Conservation (phyloP, 2,797 vertebrate genomes). For the Epinephelus coioides region DNA sequence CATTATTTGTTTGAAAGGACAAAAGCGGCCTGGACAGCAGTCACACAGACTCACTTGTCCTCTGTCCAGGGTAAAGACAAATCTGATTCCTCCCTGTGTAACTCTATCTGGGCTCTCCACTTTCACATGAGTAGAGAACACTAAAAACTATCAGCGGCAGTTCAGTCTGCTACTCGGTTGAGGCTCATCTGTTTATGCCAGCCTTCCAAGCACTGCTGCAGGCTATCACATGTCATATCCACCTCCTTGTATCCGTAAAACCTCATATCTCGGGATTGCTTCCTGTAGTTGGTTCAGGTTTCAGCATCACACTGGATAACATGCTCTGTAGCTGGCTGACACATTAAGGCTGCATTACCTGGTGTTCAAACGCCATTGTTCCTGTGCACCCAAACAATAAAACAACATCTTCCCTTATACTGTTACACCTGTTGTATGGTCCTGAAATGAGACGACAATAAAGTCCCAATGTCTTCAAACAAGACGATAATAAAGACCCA, state of each 20-base stretch:
- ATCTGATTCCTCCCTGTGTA: slow-evolving; percentile 6
- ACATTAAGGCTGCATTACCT: not conserved
- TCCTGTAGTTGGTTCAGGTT: slow-evolving; percentile 43
- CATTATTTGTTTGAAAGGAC: not conserved
- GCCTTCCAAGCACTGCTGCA: slow-evolving; percentile 15
- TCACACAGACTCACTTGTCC: no score
- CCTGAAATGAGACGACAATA: no score
- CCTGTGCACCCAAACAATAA: not conserved
- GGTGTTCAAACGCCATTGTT: not conserved
- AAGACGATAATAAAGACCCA: no score
- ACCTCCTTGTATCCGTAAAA: slow-evolving; percentile 18
- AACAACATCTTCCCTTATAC: not conserved
- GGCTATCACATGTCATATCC: slow-evolving; percentile 36
- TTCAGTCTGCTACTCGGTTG: slow-evolving; percentile 16
- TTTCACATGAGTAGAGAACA: not conserved
- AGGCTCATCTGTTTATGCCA: not conserved
- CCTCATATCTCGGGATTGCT: not conserved
- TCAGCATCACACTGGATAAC: slow-evolving; percentile 19
- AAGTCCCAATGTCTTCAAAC: no score
- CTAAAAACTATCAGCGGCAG: slow-evolving; percentile 1
- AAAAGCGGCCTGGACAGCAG: not conserved
- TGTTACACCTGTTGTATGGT: not conserved
- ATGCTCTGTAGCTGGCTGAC: slow-evolving; percentile 19
- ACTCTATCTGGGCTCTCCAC: not conserved
- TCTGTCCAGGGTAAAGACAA: not conserved